A percentile compares a stretch with the other conserved stretches of the same genome.
Conservation (phyloP, 1,140 invertebrate genomes). For the Lanistes nyassanus region DNA sequence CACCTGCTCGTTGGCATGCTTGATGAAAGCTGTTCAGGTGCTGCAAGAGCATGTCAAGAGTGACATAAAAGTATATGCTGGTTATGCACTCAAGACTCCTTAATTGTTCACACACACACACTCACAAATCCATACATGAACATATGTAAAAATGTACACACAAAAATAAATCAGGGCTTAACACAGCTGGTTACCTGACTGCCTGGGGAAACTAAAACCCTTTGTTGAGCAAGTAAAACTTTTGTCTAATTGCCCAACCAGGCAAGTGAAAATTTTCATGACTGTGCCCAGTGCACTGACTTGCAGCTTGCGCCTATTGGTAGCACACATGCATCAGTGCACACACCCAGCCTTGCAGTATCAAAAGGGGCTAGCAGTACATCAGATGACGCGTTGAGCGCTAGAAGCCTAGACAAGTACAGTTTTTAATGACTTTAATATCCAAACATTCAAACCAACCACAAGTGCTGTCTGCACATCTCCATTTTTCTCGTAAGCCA, state of each 20-base stretch:
- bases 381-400: too few relatives aligned
- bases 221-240: too few relatives aligned
- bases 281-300: too few relatives aligned
- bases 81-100: not conserved
- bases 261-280: too few relatives aligned
- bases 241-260: too few relatives aligned
- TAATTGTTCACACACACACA: conserved; percentile 8
- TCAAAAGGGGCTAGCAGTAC: too few relatives aligned
- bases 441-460: conserved; percentile 41
- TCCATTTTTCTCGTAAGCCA: conserved; percentile 54
- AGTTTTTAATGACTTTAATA: too few relatives aligned
- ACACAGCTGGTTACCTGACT: too few relatives aligned
- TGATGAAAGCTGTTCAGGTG: conserved; percentile 61
- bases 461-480: conserved; percentile 58
- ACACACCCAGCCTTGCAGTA: not conserved
- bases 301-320: too few relatives aligned
- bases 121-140: conserved; percentile 5
- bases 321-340: not conserved
- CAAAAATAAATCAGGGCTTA: too few relatives aligned
- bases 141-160: not conserved
- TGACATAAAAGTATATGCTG: not conserved
- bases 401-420: too few relatives aligned
- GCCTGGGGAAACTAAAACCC: too few relatives aligned
- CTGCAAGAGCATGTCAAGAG: conserved; percentile 41
- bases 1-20: conserved; percentile 48